phyloP scores from a whole-genome alignment of 2,797 vertebrate species.

The Prionace glauca region DNA sequence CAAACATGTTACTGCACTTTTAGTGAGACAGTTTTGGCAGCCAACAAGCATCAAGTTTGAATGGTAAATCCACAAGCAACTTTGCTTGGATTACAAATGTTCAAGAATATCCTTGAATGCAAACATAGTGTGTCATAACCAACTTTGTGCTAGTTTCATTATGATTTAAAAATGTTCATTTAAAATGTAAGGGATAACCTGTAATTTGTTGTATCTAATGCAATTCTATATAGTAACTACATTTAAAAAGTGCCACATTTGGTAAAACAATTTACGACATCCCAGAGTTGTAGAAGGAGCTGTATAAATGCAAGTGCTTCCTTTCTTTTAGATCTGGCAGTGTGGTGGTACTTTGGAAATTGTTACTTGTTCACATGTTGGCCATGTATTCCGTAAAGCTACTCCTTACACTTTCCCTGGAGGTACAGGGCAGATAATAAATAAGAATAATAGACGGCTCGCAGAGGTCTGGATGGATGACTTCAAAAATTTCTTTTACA shows the following conservation, averaged over 20 bases:
- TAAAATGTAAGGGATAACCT: neutral
- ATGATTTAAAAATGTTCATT: neutral
- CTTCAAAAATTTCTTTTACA: constrained; percentile 99
- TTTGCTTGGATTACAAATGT: neutral
- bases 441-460: constrained; percentile 95
- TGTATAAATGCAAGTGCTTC: neutral
- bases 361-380: constrained; percentile 95
- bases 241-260: neutral
- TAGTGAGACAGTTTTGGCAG: neutral
- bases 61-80: neutral
- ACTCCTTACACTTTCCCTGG: constrained; percentile 97
- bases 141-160: neutral
- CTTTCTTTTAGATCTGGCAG: constrained; percentile 86
- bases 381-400: constrained; percentile 97
- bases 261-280: neutral
- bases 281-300: neutral
- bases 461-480: constrained; percentile 99
- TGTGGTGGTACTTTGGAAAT: constrained; percentile 96
- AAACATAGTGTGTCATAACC: neutral
- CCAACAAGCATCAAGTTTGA: neutral
- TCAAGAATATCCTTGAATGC: neutral
- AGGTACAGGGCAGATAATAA: constrained; percentile 96
- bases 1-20: neutral
- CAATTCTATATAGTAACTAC: neutral
- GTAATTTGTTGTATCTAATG: neutral